Evolutionary conservation across 2,888 invertebrate species (phyloP).

Genomic region (Ligdia adustata): DNA sequence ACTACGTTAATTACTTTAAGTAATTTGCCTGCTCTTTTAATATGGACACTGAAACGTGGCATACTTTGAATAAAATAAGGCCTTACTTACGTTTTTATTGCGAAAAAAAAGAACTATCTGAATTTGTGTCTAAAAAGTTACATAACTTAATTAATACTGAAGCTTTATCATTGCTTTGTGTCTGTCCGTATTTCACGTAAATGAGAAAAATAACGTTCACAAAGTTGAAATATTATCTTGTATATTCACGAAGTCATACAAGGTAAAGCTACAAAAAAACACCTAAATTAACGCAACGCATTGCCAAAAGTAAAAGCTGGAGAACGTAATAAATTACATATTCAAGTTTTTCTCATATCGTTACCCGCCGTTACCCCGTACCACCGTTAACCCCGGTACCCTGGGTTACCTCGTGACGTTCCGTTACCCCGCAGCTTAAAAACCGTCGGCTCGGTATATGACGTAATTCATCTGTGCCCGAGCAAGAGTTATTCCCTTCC

Average conservation of each 20-base stretch:
- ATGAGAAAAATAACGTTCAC: too few relatives aligned
- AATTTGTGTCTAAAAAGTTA: too few relatives aligned
- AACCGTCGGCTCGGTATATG: conserved; percentile 24
- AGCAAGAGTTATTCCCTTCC: conserved; percentile 29
- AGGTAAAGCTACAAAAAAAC: conserved; percentile 6
- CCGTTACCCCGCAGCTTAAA: conserved; percentile 21
- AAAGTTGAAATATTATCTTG: not conserved
- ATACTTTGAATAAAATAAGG: too few relatives aligned
- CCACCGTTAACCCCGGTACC: not conserved
- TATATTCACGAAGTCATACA: conserved; percentile 6
- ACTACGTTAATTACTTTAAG: too few relatives aligned
- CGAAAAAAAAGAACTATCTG: too few relatives aligned
- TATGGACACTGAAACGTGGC: too few relatives aligned
- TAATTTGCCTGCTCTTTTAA: too few relatives aligned
- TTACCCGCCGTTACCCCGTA: not conserved
- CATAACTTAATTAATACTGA: too few relatives aligned
- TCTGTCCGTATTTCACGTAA: too few relatives aligned
- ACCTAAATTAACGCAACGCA: conserved; percentile 14
- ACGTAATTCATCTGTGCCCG: conserved; percentile 30
- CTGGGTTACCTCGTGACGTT: conserved; percentile 2
- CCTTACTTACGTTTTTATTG: too few relatives aligned
- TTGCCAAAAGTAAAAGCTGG: conserved; percentile 15
- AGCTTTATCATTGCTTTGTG: too few relatives aligned
- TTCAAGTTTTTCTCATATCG: conserved; percentile 28
- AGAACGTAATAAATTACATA: conserved; percentile 24